These are phyloP conservation scores for Schizothorax lantsangensis DNA, from an alignment of 2,797 vertebrate species.

Conservation along the genomic window DNA sequence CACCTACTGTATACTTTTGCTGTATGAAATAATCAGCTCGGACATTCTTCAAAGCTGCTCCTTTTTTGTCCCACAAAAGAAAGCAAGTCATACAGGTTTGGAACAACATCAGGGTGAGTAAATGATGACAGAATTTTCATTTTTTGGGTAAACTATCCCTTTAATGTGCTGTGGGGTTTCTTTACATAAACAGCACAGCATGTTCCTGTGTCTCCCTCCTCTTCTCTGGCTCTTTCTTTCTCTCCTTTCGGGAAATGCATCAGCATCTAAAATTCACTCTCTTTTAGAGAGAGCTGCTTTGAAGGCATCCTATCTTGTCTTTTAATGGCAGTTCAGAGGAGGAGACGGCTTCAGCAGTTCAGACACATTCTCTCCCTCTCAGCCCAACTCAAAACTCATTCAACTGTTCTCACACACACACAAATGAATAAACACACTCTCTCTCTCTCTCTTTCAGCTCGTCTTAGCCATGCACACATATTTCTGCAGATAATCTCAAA, in stretches of 20 bases:
- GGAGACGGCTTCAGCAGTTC: slow-evolving; percentile 55
- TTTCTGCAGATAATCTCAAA: slow-evolving; percentile 54
- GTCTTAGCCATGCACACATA: slow-evolving; percentile 55
- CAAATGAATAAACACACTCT: slow-evolving; percentile 63
- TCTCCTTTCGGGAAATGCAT: slow-evolving; percentile 59
- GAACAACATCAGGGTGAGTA: slow-evolving; percentile 1
- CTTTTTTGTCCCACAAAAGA: slow-evolving; percentile 4
- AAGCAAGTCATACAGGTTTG: slow-evolving; percentile 13
- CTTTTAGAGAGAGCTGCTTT: slow-evolving; percentile 56
- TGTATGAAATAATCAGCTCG: background rate
- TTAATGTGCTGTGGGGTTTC: slow-evolving; percentile 31
- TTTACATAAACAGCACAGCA: slow-evolving; percentile 50
- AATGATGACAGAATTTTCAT: slow-evolving; percentile 24
- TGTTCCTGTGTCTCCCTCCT: slow-evolving; percentile 40
- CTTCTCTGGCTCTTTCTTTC: slow-evolving; percentile 40
- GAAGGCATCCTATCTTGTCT: slow-evolving; percentile 57
- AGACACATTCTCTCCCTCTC: slow-evolving; percentile 47
- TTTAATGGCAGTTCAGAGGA: slow-evolving; percentile 58
- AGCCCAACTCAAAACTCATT: slow-evolving; percentile 45
- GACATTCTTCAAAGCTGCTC: background rate
- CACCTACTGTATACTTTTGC: background rate
- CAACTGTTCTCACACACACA: slow-evolving; percentile 60
- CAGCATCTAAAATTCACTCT: slow-evolving; percentile 57
- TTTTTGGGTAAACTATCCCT: slow-evolving; percentile 13
- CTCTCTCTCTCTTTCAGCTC: slow-evolving; percentile 47